Conservation (phyloP, 2,888 invertebrate species). For the Nomada fucata region DNA sequence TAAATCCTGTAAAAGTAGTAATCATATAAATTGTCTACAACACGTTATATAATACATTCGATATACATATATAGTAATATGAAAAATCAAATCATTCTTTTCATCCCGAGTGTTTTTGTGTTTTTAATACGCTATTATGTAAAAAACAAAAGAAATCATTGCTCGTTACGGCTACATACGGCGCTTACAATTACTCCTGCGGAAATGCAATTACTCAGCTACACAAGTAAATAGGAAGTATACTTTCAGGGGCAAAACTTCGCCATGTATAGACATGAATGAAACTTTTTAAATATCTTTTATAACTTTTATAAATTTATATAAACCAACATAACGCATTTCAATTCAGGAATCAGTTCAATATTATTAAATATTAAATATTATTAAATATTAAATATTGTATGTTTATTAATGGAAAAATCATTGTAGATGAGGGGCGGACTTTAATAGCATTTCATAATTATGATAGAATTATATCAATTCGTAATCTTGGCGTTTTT, state of each 20-base stretch:
- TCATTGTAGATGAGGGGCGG: background rate
- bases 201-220: background rate
- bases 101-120: background rate
- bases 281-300: background rate
- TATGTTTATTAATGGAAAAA: background rate
- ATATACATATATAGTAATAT: background rate
- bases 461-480: background rate
- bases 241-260: background rate
- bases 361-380: background rate
- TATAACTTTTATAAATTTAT: background rate
- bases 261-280: background rate
- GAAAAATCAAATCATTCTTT: background rate
- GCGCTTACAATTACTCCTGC: background rate
- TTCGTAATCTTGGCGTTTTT: no score
- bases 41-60: background rate
- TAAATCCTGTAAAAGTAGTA: background rate
- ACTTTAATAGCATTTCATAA: background rate
- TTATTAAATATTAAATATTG: background rate
- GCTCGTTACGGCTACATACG: no score
- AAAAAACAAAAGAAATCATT: background rate
- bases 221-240: constrained; percentile 4
- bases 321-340: no score
- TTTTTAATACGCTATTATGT: background rate
- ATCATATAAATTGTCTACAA: background rate
- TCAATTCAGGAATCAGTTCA: background rate